Conservation (phyloP, 2,113 vertebrate genomes). For the Siphamia tubifer region DNA sequence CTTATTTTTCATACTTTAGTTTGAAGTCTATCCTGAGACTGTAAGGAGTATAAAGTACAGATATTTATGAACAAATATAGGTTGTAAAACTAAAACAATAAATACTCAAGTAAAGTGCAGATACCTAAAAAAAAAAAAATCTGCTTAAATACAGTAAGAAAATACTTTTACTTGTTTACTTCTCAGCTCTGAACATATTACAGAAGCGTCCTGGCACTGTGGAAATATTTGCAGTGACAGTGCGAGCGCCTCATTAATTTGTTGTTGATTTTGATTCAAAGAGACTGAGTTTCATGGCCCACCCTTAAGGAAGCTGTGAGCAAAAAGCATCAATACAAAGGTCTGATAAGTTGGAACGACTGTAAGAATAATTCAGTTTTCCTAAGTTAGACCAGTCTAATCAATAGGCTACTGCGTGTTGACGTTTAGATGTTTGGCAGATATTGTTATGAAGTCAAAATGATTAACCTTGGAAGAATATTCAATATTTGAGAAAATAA, state of each 20-base stretch:
- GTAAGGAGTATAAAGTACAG: too few relatives aligned
- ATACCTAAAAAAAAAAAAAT: too few relatives aligned
- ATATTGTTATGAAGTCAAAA: constrained; percentile 5
- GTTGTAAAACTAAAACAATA: too few relatives aligned
- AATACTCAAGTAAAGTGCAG: too few relatives aligned
- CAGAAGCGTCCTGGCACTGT: not conserved
- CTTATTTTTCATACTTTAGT: too few relatives aligned
- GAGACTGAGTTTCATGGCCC: not conserved
- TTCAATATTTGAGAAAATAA: constrained; percentile 12
- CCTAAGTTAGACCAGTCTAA: constrained; percentile 11
- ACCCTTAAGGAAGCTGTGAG: not conserved
- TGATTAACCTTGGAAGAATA: constrained; percentile 29
- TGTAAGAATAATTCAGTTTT: constrained; percentile 7
- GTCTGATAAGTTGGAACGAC: not conserved
- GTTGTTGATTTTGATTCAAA: constrained; percentile 29
- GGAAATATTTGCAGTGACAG: not conserved
- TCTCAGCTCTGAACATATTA: too few relatives aligned
- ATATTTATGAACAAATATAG: too few relatives aligned
- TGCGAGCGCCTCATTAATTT: constrained; percentile 28
- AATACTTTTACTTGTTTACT: too few relatives aligned
- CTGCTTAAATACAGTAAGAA: too few relatives aligned
- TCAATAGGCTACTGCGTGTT: constrained; percentile 43
- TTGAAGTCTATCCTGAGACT: too few relatives aligned
- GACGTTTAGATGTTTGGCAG: constrained; percentile 35
- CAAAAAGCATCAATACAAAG: constrained; percentile 3